phyloP scores from a whole-genome alignment of 2,113 vertebrate species.

The Cygnus buccinator region DNA sequence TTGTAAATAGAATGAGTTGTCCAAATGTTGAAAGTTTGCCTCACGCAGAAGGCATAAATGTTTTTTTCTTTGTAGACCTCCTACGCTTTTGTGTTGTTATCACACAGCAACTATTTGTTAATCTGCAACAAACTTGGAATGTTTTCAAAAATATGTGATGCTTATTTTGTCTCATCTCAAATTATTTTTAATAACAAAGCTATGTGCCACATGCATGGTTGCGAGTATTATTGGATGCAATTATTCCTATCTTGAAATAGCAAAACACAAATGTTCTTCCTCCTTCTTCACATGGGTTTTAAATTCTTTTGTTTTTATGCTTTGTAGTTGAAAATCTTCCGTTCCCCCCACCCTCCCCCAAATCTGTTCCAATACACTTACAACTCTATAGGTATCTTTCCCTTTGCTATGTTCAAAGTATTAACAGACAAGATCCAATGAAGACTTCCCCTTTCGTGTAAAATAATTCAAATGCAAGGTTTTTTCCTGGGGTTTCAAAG shows the following conservation, averaged over 20 bases:
- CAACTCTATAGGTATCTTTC: background rate
- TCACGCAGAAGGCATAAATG: background rate
- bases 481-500: background rate
- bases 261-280: background rate
- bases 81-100: background rate
- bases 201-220: rapidly evolving
- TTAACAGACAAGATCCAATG: background rate
- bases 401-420: background rate
- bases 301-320: background rate
- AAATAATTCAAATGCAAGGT: background rate
- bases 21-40: background rate
- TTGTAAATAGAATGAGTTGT: background rate
- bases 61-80: background rate
- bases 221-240: background rate
- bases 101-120: background rate
- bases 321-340: background rate
- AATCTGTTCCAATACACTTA: background rate
- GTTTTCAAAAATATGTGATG: background rate
- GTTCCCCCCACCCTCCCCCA: background rate
- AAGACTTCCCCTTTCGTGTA: background rate
- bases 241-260: background rate
- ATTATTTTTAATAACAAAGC: background rate
- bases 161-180: background rate
- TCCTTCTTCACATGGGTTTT: background rate
- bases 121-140: background rate